Percentiles rank a stretch among this genome's conserved stretches.
These are phyloP conservation scores for Upupa epops DNA, from an alignment of 2,113 vertebrate species.

Conservation along the genomic window DNA sequence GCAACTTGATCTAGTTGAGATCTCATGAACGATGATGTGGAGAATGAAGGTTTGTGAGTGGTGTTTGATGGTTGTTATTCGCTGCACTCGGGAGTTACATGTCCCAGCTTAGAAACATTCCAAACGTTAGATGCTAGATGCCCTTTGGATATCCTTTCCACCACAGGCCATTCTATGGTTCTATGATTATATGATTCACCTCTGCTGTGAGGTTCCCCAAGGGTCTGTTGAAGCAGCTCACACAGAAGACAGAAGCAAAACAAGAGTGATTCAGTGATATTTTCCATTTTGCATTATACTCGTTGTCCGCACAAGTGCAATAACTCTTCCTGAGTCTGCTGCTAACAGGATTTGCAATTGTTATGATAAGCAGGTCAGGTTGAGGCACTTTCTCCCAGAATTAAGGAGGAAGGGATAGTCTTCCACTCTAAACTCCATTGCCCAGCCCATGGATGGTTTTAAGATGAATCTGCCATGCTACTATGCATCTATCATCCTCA, in stretches of 20 bases:
- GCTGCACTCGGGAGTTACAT: fast-evolving
- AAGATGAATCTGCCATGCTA: background rate
- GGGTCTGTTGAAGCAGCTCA: background rate
- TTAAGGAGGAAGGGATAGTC: background rate
- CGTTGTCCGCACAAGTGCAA: background rate
- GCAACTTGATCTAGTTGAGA: too few species aligned
- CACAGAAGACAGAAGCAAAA: background rate
- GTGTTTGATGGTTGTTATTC: background rate
- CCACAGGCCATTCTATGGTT: too few species aligned
- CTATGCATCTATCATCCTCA: background rate
- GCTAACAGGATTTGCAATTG: background rate
- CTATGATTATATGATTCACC: background rate
- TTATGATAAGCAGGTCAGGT: background rate
- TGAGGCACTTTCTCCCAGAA: background rate
- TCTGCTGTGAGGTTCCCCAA: background rate
- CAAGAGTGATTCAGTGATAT: background rate
- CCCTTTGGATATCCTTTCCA: too few species aligned
- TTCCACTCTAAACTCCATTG: background rate
- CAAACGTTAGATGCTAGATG: too few species aligned
- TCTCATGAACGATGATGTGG: constrained; percentile 85
- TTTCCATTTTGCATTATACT: background rate
- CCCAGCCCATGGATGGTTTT: background rate
- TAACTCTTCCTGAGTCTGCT: background rate
- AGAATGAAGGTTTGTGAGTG: constrained; percentile 79
- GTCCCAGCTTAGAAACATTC: too few species aligned